A percentile compares a stretch with the other conserved stretches of the same genome.
Conservation (phyloP, 2,888 invertebrate genomes). For the Allacma fusca region DNA sequence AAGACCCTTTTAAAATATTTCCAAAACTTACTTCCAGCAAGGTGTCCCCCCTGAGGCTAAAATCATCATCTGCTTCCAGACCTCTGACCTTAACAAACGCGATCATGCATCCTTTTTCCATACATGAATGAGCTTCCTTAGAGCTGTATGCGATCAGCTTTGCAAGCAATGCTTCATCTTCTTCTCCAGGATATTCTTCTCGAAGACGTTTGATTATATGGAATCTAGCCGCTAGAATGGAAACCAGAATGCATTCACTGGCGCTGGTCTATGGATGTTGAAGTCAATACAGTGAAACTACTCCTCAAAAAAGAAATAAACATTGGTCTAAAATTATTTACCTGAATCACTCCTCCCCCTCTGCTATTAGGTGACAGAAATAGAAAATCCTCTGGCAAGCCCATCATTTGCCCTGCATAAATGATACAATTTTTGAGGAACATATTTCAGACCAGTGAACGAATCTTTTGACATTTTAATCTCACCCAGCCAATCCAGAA, state of each 20-base stretch:
- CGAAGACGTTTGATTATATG: conserved; percentile 86
- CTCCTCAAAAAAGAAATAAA: too few relatives aligned
- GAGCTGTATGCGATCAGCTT: conserved; percentile 71
- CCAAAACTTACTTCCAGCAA: conserved; percentile 74
- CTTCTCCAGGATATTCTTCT: conserved; percentile 82
- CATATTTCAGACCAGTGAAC: too few relatives aligned
- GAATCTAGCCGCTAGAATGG: conserved; percentile 89
- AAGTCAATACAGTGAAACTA: conserved; percentile 16
- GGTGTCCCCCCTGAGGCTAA: conserved; percentile 80
- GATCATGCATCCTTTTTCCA: conserved; percentile 94
- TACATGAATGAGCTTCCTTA: conserved; percentile 89
- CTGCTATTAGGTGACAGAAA: conserved; percentile 83
- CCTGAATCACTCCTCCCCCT: conserved; percentile 95
- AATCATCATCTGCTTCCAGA: conserved; percentile 85
- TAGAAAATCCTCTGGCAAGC: conserved; percentile 86
- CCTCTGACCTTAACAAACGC: conserved; percentile 89
- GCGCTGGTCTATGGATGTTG: conserved; percentile 80
- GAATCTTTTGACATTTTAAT: too few relatives aligned
- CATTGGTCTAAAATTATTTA: too few relatives aligned
- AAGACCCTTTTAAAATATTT: neutral
- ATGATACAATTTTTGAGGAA: too few relatives aligned
- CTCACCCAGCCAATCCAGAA: conserved; percentile 95
- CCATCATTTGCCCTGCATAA: conserved; percentile 71
- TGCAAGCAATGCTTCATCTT: conserved; percentile 75
- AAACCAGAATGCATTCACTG: conserved; percentile 92